A percentile compares a stretch with the other conserved stretches of the same genome.
Evolutionary conservation across 2,797 vertebrate species (phyloP).

Genomic region (Meriones psammophilus): DNA sequence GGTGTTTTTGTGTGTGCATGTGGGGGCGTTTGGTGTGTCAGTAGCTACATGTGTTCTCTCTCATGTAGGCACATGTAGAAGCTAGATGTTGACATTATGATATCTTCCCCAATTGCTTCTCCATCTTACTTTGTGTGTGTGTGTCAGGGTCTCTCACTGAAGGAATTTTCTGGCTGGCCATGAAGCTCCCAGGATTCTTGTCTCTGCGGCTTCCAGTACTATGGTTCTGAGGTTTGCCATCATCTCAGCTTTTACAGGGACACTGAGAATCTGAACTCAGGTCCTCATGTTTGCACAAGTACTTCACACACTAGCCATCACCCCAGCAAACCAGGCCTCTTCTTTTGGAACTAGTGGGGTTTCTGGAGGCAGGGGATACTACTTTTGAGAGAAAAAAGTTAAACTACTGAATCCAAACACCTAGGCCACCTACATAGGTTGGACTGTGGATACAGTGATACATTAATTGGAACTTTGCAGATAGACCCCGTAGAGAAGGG

Average conservation of each 20-base stretch:
- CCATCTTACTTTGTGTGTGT: neutral
- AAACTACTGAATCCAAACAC: constrained; percentile 8
- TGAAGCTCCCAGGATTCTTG: neutral
- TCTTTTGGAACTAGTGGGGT: neutral
- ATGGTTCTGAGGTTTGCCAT: neutral
- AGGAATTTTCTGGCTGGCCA: neutral
- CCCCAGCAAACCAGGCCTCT: neutral
- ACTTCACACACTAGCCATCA: neutral
- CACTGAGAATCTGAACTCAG: neutral
- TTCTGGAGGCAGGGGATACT: neutral
- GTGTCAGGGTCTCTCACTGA: neutral
- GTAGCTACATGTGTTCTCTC: too few species aligned
- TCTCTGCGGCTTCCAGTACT: neutral
- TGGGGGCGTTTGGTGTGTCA: too few species aligned
- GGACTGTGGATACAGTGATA: neutral
- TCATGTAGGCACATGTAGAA: too few species aligned
- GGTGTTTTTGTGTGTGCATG: too few species aligned
- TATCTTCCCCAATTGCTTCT: too few species aligned
- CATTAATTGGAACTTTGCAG: neutral
- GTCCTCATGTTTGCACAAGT: neutral
- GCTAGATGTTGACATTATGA: too few species aligned
- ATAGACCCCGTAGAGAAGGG: neutral
- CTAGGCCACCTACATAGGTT: neutral
- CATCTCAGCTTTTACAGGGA: neutral
- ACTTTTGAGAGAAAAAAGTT: neutral